A percentile compares a stretch with the other conserved stretches of the same genome.
Conservation (phyloP, 2,797 vertebrate species). For the Thamnophis elegans region DNA sequence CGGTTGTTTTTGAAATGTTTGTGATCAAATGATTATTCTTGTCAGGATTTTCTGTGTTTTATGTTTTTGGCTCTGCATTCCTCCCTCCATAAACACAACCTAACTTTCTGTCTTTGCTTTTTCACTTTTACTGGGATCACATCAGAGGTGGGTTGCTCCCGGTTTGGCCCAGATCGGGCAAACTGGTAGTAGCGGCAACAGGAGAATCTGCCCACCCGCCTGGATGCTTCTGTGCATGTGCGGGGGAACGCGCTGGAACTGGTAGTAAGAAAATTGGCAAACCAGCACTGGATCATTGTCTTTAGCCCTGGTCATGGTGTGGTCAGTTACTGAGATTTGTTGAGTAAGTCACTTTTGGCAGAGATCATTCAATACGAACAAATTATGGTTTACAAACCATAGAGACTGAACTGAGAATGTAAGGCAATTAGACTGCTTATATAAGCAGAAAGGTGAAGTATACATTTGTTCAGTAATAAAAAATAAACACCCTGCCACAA, state of each 20-base stretch:
- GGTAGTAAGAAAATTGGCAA: no score
- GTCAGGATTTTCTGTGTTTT: background rate
- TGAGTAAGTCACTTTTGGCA: background rate
- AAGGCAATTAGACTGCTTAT: background rate
- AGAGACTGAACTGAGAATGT: background rate
- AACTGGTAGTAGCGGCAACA: no score
- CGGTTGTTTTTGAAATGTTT: background rate
- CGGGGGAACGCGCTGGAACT: no score
- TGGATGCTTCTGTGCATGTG: no score
- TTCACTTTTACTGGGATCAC: background rate
- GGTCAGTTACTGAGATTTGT: background rate
- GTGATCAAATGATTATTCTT: background rate
- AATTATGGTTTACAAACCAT: background rate
- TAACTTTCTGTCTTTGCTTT: background rate
- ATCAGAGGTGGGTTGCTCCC: no score
- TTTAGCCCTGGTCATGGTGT: background rate
- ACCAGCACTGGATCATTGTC: background rate
- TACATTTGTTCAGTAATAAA: background rate
- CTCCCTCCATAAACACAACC: background rate
- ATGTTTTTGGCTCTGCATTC: background rate
- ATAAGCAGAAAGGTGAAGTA: background rate
- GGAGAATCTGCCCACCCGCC: no score
- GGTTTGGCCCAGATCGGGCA: no score
- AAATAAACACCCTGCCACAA: background rate
- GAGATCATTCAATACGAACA: background rate